These are phyloP conservation scores for Spicauda simplicius DNA, from an alignment of 2,888 invertebrate genomes.

Conservation along the genomic window DNA sequence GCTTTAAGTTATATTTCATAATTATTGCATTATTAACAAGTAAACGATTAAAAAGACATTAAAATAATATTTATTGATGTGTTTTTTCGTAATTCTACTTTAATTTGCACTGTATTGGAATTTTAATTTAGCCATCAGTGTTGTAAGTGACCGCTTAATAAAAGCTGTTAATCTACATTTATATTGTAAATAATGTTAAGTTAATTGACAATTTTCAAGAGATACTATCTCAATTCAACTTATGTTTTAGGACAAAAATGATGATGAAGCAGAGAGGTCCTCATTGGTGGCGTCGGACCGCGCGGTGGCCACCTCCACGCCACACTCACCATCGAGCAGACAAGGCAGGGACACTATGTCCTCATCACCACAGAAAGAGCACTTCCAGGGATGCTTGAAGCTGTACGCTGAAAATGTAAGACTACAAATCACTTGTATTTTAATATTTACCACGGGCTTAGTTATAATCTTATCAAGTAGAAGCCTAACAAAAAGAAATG, in stretches of 20 bases:
- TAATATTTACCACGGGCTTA: too few relatives aligned
- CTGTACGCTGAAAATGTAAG: conserved; percentile 92
- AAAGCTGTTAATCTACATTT: too few relatives aligned
- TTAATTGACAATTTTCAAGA: too few relatives aligned
- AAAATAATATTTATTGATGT: too few relatives aligned
- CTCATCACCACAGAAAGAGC: conserved; percentile 86
- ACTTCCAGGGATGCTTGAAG: conserved; percentile 90
- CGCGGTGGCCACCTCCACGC: conserved; percentile 69
- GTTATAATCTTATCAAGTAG: too few relatives aligned
- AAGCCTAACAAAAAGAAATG: too few relatives aligned
- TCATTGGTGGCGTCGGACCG: conserved; percentile 77
- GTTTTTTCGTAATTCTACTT: too few relatives aligned
- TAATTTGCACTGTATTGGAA: too few relatives aligned
- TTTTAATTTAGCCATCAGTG: too few relatives aligned
- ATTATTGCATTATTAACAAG: background rate
- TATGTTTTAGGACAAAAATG: conserved; percentile 73
- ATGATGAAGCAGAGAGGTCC: conserved; percentile 86
- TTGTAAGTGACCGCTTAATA: too few relatives aligned
- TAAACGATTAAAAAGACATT: background rate
- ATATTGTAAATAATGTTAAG: too few relatives aligned
- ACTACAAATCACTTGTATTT: conserved; percentile 30
- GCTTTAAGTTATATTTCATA: background rate
- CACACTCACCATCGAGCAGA: conserved; percentile 57
- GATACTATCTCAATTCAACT: background rate
- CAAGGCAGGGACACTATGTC: conserved; percentile 64